Conservation (phyloP, 2,888 invertebrate genomes). For the Prosopocoilus inquinatus region DNA sequence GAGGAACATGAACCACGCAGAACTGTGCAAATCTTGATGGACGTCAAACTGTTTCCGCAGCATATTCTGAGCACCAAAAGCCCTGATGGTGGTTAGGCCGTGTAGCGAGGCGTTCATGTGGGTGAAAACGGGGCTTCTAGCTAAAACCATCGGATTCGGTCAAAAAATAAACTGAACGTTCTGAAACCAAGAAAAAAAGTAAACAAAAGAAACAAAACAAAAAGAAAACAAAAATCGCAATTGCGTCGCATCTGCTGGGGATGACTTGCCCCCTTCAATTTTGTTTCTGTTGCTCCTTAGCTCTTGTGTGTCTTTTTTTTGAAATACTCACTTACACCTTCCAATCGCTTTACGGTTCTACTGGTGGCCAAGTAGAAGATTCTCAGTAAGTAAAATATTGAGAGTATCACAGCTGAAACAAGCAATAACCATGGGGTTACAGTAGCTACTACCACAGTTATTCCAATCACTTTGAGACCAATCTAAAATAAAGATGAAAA, state of each 20-base stretch:
- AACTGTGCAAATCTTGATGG: constrained; percentile 66
- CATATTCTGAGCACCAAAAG: constrained; percentile 66
- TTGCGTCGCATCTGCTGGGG: too few species aligned
- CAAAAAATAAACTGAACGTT: too few species aligned
- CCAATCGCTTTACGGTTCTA: constrained; percentile 67
- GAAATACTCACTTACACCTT: constrained; percentile 55
- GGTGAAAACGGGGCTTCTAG: constrained; percentile 75
- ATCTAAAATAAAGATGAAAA: constrained; percentile 14
- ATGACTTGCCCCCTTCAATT: neutral
- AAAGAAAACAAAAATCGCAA: neutral
- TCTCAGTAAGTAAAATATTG: constrained; percentile 63
- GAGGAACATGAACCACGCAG: constrained; percentile 70
- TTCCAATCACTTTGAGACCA: constrained; percentile 20
- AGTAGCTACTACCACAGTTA: constrained; percentile 19
- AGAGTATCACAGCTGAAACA: constrained; percentile 61
- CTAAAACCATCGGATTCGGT: constrained; percentile 4
- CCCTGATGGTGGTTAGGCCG: constrained; percentile 76
- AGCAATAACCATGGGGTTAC: constrained; percentile 63
- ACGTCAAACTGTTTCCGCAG: constrained; percentile 63
- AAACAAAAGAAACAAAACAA: neutral
- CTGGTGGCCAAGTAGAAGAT: constrained; percentile 69
- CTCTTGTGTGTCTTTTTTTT: neutral
- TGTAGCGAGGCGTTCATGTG: constrained; percentile 73
- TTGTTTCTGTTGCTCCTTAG: neutral
- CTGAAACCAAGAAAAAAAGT: neutral